Evolutionary conservation across 92 coral and sea anemone species (phyloP), one percentile per base, ranked within the genome.

Genomic region (Scolanthus callimorphus): DNA sequence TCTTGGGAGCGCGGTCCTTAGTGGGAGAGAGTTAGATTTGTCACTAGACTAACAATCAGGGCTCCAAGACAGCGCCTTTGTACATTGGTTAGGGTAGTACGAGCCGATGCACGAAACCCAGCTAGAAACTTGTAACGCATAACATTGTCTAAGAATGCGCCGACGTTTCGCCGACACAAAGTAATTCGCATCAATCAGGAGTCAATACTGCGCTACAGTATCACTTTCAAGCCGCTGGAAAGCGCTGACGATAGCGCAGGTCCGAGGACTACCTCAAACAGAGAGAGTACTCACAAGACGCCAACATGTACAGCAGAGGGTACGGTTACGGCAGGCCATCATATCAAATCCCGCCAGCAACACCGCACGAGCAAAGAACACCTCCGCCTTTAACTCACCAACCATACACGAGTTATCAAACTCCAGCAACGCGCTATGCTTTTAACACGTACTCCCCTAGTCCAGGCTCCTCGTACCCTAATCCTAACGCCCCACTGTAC

Each of bases 301-400:
- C 31, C 10, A 73, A 31, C 11, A 86, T 88, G 96, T 88, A 83
- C 57, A 44, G 80, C 29, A 71, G 79, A 63, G 81, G 83, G 27
- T 88, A 55, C 56, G 62, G 51, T 86, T 88, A 78, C 77, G 70
- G 60, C 39, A 63, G 90, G 31, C 86, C 86, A 3, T 69, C 82
- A 17, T 83, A 83, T 53, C 62, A 82, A 11, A 68, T 87, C 23
- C 48, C 90, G 11, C 71, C 89, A 11, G 85, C 58, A 55, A 86
- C 86, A 12, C 73, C 90, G 11, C 90, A 54, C 63, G 90, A 82
- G 25, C 39, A 83, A 24, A 85, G 65, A 47, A 72, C 77, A 1
- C 96, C 96, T 13, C 96, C 96, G 24, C 90, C 96, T 24, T 45
- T 88, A 13, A 72, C 96, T 0, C 96, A 88, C 53, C 96, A 86